Conservation (phyloP, 1,140 invertebrate genomes). For the Drosophila eugracilis region DNA sequence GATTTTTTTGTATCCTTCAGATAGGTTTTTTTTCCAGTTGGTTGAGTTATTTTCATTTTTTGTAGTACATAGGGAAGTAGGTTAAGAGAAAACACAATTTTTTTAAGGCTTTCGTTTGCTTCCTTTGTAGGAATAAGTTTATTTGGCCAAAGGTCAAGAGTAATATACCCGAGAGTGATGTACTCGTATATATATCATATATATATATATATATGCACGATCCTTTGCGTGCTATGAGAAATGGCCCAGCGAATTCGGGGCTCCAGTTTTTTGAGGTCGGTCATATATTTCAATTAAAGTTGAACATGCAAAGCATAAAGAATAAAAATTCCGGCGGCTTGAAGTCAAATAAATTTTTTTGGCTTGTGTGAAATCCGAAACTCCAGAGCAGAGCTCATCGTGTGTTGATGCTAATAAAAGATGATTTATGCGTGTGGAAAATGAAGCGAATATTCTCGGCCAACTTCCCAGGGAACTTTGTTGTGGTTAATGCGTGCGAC, state of each 20-base stretch:
- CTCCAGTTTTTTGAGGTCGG: conserved; percentile 51
- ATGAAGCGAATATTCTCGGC: conserved; percentile 28
- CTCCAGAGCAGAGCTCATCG: conserved; percentile 24
- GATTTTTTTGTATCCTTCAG: conserved; percentile 38
- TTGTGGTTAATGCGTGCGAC: conserved; percentile 55
- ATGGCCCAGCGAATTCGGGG: conserved; percentile 28
- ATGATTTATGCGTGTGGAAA: conserved; percentile 68
- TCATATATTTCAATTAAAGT: conserved; percentile 79
- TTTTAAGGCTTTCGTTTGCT: conserved; percentile 26
- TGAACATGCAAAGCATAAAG: conserved; percentile 72
- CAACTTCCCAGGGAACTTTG: conserved; percentile 41
- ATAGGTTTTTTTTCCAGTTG: conserved; percentile 9
- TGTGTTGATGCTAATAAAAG: conserved; percentile 73
- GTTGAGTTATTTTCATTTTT: conserved; percentile 3
- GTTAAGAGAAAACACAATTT: conserved; percentile 46
- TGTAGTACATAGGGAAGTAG: conserved; percentile 16
- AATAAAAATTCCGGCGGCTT: conserved; percentile 14
- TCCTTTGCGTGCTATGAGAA: conserved; percentile 62
- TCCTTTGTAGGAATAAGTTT: conserved; percentile 42
- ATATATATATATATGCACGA: conserved; percentile 19
- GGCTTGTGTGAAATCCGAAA: conserved; percentile 22
- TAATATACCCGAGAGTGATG: conserved; percentile 18
- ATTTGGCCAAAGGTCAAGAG: conserved; percentile 44
- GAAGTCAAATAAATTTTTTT: conserved; percentile 20
- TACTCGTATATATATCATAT: conserved; percentile 2